Evolutionary conservation across 1,140 invertebrate species (phyloP), one percentile per base, ranked within the genome.

Genomic region (Drosophila quadrilineata): DNA sequence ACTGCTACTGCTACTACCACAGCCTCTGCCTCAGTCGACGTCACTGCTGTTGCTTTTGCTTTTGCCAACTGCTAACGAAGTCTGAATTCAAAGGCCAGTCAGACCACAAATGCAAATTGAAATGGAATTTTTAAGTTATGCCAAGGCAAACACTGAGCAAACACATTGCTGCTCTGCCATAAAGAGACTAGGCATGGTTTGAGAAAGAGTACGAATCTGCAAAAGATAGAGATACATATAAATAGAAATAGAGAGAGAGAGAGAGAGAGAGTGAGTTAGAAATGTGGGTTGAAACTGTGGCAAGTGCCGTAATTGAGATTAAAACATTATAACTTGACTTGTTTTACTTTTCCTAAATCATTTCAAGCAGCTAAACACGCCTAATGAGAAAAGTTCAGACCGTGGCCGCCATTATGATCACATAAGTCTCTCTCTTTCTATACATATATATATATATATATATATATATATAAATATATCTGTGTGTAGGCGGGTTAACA

Each of bases 261-360:
- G 41, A 17, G 29, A 41, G 31, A 0, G 14, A 24, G 54, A 21
- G 17, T n/a, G 21, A 54, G 14, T 6, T 12, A 45, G 24, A 29
- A 17, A 14, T 40, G 33, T 35, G 19, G 33, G 19, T 36, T n/a
- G 36, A 82, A 80, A 71, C 75, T 79, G 73, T 77, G 75, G 79
- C 80, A 85, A 85, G 79, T 85, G 71, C 71, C 74, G 65, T 85
- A 85, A 85, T 85, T 85, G 80, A 85, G 79, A 85, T 85, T 84
- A 84, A 85, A 84, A 84, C 79, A 84, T 84, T 85, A 85, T 86
- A 85, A 79, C 80, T 85, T 85, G 79, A 85, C 79, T 85, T 85
- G 80, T 79, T 85, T 85, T 86, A 79, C 74, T 85, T 85, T 77
- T 84, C 49, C 74, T 85, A 75, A 85, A 85, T 86, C 75, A 79